Base-by-base conservation (phyloP, 2,797 vertebrate genomes). In the Salmo trutta region DNA sequence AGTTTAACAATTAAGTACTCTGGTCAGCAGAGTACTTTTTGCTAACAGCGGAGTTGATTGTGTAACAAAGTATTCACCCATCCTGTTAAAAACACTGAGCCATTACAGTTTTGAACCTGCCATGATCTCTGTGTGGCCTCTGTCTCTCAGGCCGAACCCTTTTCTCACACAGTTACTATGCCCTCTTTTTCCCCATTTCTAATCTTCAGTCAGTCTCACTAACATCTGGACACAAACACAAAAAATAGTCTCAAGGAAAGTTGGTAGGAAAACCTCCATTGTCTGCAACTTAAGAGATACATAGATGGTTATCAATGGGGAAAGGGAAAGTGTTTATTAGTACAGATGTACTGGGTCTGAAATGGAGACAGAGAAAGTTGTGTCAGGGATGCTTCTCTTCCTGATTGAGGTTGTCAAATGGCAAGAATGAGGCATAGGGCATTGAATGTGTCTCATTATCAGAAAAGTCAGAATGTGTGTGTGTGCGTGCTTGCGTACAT, bases 281-380 rank as follows among this genome's bases (percentile, higher is more conserved):
- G 73, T 83, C 47, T 51, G 4, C 27, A 47, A 47, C 41, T 12
- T 47, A 31, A 71, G 56, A 47, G 75, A 83, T 54, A 62, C 75
- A 59, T 71, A 10, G 71, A 65, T 69, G 56, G 75, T 59, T 79
- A 52, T 83, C 29, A 29, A 36, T 33, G 24, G 73, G 56, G 59
- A 59, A 7, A 56, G 41, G 62, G 81, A 71, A 85, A 80, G 24
- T 52, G 71, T 85, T 77, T 84, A 73, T 78, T 83, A 67, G 47
- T 80, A 19, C 84, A 85, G 82, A 84, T 85, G 82, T 75, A 51
- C 70, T 69, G 65, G 79, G 77, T 47, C 14, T n/a, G 59, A 27
- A 36, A 64, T 24, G 69, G 74, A 75, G 41, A 31, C 24, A 54
- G 54, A 64, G 21, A 24, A 62, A 24, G 59, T 62, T 59, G 19